phyloP scores from a whole-genome alignment of 1,140 invertebrate species.

The Epicauta chinensis region DNA sequence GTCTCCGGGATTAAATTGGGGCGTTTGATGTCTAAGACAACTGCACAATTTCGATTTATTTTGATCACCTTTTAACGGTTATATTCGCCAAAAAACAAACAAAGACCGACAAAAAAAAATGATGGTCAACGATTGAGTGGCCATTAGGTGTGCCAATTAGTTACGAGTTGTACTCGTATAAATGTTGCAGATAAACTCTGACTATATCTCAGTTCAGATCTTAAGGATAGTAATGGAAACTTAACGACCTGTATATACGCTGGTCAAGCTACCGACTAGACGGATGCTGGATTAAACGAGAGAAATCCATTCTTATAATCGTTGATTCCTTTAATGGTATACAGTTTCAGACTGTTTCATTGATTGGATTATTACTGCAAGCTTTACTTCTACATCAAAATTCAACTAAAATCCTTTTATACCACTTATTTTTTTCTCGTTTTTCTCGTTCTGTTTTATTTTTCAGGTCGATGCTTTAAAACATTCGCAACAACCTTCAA shows the following conservation, averaged over 20 bases:
- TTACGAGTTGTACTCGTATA: not conserved
- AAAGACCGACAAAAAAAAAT: not conserved
- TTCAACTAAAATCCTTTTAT: too few relatives aligned
- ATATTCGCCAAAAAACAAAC: too few relatives aligned
- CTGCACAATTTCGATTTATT: too few relatives aligned
- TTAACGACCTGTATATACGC: conserved; percentile 23
- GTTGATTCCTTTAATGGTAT: conserved; percentile 37
- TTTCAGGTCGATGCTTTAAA: too few relatives aligned
- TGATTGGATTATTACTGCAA: conserved; percentile 23
- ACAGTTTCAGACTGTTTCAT: conserved; percentile 33
- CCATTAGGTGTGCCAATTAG: conserved; percentile 8
- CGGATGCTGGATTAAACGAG: conserved; percentile 29
- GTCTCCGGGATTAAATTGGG: not conserved
- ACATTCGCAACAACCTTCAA: too few relatives aligned
- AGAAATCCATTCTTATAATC: conserved; percentile 37
- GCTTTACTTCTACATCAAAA: too few relatives aligned
- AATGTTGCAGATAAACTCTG: conserved; percentile 8
- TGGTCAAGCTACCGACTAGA: conserved; percentile 19
- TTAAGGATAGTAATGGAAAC: conserved; percentile 21
- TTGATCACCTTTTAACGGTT: too few relatives aligned
- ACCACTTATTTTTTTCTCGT: too few relatives aligned
- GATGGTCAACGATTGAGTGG: not conserved
- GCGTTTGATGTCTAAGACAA: too few relatives aligned
- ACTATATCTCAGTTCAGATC: conserved; percentile 23
- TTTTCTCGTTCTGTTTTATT: too few relatives aligned